Base-by-base conservation (phyloP, 2,797 vertebrate species). In the Coregonus suidteri region DNA sequence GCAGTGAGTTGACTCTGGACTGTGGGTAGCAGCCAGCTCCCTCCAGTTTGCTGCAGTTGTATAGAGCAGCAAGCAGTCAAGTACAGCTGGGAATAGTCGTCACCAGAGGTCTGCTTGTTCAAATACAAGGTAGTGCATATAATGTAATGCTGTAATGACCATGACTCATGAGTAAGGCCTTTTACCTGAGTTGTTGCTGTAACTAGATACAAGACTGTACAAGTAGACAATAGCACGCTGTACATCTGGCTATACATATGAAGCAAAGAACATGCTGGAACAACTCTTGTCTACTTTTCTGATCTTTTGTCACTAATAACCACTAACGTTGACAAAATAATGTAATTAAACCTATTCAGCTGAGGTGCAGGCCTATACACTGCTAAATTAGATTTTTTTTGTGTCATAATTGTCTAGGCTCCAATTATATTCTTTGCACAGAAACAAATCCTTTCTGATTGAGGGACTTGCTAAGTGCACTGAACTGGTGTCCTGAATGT, bases 401-500 rank as follows among this genome's bases (percentile, higher is more conserved):
- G 35, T 67, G 80, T 88, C 81, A 79, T 91, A 47, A 47, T 92
- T 91, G 88, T 83, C 81, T 79, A 73, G 79, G 81, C 89, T 83
- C 86, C 88, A 90, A 88, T 89, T 91, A 86, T 83, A 88, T 86
- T 88, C 83, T 86, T 85, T 89, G 81, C 80, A 75, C 88, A 80
- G 79, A 78, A 86, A 84, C 90, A 89, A 87, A 90, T 87, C 90
- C 86, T 80, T 68, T 82, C 86, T 91, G 91, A 91, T 88, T 91
- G 86, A 88, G 87, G 83, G 84, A 87, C 83, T 77, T 74, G 78
- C 82, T 90, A 82, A 84, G 86, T 89, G 41, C 41, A 47, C 41
- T 13, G 81, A 83, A 87, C 80, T 78, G 83, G 88, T 91, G 91
- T 92, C 90, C 89, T 89, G 88, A 86, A 89, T 91, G 90, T 92